Evolutionary conservation across 2,888 invertebrate genomes (phyloP).

Genomic region (Ferrisia virgata): DNA sequence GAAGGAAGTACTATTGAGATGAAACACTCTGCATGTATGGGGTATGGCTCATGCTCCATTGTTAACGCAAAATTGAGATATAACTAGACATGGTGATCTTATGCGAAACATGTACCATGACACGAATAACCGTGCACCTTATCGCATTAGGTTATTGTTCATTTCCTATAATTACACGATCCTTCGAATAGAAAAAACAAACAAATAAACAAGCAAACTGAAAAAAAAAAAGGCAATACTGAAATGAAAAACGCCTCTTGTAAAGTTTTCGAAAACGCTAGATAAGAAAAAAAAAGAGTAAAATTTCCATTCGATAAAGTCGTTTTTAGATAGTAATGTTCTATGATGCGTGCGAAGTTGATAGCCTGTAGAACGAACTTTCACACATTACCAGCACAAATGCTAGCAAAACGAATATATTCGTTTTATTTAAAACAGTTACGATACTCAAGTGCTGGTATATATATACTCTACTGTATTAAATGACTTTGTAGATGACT

Average conservation of each 20-base stretch:
- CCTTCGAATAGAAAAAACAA: background rate
- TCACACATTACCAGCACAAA: constrained; percentile 9
- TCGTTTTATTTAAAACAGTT: constrained; percentile 17
- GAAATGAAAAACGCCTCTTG: background rate
- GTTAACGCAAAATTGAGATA: too few species aligned
- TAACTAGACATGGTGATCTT: too few species aligned
- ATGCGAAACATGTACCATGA: too few species aligned
- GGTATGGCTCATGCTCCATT: too few species aligned
- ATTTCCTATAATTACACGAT: background rate
- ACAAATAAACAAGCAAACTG: background rate
- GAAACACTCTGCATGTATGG: too few species aligned
- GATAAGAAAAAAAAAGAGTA: background rate
- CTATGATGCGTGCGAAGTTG: constrained; percentile 32
- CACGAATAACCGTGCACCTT: too few species aligned
- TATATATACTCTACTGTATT: background rate
- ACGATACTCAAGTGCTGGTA: background rate
- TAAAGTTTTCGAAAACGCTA: background rate
- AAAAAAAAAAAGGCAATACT: background rate
- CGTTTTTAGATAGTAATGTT: constrained; percentile 16
- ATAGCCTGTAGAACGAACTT: constrained; percentile 25
- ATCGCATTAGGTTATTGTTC: background rate
- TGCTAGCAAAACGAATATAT: background rate
- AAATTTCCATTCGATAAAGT: constrained; percentile 17
- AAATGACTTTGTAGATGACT: constrained; percentile 9
- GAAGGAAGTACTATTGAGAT: too few species aligned